Percentiles rank a stretch among this genome's conserved stretches.
These are phyloP conservation scores for Adelosebastes latens DNA, from an alignment of 2,797 vertebrate species.

Conservation along the genomic window DNA sequence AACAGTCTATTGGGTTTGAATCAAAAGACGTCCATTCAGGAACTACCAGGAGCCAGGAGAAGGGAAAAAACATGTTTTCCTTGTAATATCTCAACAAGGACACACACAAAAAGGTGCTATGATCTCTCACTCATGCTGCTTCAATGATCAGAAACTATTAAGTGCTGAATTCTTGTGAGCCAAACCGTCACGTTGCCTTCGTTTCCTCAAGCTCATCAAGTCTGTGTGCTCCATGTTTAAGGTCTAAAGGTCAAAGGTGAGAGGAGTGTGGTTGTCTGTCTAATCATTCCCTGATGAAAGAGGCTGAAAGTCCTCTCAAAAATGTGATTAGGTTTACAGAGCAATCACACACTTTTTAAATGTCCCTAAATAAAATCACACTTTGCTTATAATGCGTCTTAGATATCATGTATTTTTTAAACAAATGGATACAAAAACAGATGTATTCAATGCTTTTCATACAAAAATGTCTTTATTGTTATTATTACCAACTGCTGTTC, in stretches of 20 bases:
- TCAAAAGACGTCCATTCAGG: slow-evolving; percentile 35
- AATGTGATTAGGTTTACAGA: slow-evolving; percentile 15
- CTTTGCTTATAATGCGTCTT: not conserved
- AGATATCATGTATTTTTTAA: not conserved
- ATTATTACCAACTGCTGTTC: not conserved
- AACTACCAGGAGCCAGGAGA: slow-evolving; percentile 59
- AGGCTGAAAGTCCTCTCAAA: slow-evolving; percentile 27
- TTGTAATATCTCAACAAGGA: not conserved
- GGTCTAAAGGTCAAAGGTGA: slow-evolving; percentile 71
- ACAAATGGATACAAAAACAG: not conserved
- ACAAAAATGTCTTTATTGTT: slow-evolving; percentile 51
- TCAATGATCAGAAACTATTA: not conserved
- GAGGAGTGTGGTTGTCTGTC: slow-evolving; percentile 21
- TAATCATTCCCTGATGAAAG: slow-evolving; percentile 49
- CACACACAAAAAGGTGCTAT: not conserved
- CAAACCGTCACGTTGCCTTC: not conserved
- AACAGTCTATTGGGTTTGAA: slow-evolving; percentile 60
- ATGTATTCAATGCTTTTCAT: not conserved
- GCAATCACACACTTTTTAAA: slow-evolving; percentile 2
- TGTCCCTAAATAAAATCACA: not conserved
- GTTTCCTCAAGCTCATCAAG: slow-evolving; percentile 17
- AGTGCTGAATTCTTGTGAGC: not conserved
- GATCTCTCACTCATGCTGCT: slow-evolving; percentile 2
- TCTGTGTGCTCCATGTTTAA: not conserved
- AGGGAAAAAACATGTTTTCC: slow-evolving; percentile 53